Conservation (phyloP, 2,888 invertebrate species). For the Coenonympha arcania region DNA sequence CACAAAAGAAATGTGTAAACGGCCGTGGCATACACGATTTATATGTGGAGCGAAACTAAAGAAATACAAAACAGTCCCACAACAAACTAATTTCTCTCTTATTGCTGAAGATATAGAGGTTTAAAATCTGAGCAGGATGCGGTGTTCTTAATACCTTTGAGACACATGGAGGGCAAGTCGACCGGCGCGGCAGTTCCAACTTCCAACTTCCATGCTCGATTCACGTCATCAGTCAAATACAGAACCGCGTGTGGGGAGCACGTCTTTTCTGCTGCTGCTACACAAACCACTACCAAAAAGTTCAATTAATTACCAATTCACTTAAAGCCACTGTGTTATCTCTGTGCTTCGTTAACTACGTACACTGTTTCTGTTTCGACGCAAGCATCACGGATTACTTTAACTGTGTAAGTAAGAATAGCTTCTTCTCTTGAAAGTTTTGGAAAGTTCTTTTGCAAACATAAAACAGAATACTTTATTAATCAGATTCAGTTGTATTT, state of each 20-base stretch:
- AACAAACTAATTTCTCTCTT: constrained; percentile 28
- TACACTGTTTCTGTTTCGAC: constrained; percentile 17
- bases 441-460: constrained; percentile 24
- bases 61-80: constrained; percentile 21
- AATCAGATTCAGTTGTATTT: constrained; percentile 32
- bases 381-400: constrained; percentile 12
- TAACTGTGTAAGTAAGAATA: constrained; percentile 14
- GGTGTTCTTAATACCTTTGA: constrained; percentile 34
- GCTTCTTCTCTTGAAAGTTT: constrained; percentile 6
- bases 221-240: constrained; percentile 53
- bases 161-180: constrained; percentile 26
- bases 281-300: constrained; percentile 9
- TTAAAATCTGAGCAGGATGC: constrained; percentile 22
- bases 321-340: constrained; percentile 18
- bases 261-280: constrained; percentile 24
- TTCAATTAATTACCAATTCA: constrained; percentile 22
- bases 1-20: constrained; percentile 63
- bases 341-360: constrained; percentile 12
- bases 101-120: rapidly evolving
- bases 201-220: constrained; percentile 30
- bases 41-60: constrained; percentile 45
- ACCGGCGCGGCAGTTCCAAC: constrained; percentile 39
- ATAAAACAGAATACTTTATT: constrained; percentile 22
- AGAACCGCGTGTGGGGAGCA: constrained; percentile 34
- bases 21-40: constrained; percentile 60